Percentiles rank a stretch among this genome's conserved stretches.
Evolutionary conservation across 2,113 vertebrate genomes (phyloP).

Genomic region (Pavo muticus): DNA sequence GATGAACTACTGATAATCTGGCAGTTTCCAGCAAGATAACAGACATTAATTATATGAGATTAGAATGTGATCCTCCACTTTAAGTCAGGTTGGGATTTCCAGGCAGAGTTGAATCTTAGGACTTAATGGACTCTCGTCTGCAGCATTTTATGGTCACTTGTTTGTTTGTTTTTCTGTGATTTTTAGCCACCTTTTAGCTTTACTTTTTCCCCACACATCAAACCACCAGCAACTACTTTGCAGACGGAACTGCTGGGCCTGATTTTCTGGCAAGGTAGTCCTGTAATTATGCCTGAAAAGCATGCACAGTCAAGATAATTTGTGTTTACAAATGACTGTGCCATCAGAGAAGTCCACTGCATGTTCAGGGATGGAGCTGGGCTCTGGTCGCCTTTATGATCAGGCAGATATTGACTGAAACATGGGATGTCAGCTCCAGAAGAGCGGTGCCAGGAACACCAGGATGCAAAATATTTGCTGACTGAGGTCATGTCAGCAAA

Average conservation of each 20-base stretch:
- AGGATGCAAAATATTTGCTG: not conserved
- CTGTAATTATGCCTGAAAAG: not conserved
- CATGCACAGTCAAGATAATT: not conserved
- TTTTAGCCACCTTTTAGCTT: not conserved
- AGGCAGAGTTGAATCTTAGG: not conserved
- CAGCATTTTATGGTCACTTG: not conserved
- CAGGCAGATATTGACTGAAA: not conserved
- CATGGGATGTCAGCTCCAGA: not conserved
- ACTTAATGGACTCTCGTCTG: not conserved
- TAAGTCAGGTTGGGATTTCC: constrained; percentile 18
- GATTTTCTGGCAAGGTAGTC: not conserved
- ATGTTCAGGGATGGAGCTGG: not conserved
- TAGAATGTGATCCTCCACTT: constrained; percentile 50
- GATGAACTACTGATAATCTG: constrained; percentile 72
- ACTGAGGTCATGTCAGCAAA: not conserved
- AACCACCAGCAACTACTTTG: not conserved
- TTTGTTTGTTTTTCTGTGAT: not conserved
- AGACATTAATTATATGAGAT: constrained; percentile 71
- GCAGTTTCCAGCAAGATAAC: constrained; percentile 52
- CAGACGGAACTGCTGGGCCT: not conserved
- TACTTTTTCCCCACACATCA: not conserved
- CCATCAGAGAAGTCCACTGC: fast-evolving
- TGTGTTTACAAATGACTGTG: not conserved
- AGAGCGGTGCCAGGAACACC: not conserved
- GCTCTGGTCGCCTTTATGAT: not conserved